Conservation (phyloP, 2,113 vertebrate genomes). For the Chrysochloris asiatica region DNA sequence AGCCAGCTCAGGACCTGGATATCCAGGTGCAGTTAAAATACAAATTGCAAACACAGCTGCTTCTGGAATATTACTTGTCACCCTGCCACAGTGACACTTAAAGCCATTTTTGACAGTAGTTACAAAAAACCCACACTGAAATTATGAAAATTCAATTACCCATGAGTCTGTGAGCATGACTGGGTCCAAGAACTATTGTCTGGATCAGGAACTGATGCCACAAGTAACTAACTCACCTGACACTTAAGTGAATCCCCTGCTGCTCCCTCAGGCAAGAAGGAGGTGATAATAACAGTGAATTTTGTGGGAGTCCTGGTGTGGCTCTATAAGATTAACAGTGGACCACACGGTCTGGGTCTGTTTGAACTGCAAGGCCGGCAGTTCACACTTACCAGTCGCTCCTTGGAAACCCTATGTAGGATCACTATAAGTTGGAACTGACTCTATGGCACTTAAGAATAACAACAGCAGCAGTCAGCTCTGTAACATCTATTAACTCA, state of each 20-base stretch:
- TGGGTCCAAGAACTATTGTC: not conserved
- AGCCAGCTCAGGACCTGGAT: not conserved
- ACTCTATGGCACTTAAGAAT: too few relatives aligned
- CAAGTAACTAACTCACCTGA: not conserved
- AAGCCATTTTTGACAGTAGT: not conserved
- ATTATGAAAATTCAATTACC: not conserved
- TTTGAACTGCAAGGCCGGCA: too few relatives aligned
- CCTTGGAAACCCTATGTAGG: too few relatives aligned
- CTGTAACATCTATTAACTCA: not conserved
- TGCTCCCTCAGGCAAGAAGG: rapidly evolving
- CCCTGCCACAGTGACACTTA: not conserved
- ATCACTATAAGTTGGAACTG: too few relatives aligned
- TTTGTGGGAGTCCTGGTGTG: too few relatives aligned
- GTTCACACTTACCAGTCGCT: too few relatives aligned
- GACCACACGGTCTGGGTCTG: too few relatives aligned
- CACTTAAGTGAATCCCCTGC: too few relatives aligned
- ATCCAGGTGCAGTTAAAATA: too few relatives aligned
- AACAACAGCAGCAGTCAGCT: not conserved
- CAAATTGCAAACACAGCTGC: not conserved
- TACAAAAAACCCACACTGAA: not conserved
- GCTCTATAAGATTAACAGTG: too few relatives aligned
- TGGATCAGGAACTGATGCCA: not conserved
- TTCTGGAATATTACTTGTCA: not conserved
- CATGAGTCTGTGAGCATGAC: not conserved
- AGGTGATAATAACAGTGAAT: too few relatives aligned